Evolutionary conservation across 1,140 invertebrate genomes (phyloP).

Genomic region (Watersipora subatra): DNA sequence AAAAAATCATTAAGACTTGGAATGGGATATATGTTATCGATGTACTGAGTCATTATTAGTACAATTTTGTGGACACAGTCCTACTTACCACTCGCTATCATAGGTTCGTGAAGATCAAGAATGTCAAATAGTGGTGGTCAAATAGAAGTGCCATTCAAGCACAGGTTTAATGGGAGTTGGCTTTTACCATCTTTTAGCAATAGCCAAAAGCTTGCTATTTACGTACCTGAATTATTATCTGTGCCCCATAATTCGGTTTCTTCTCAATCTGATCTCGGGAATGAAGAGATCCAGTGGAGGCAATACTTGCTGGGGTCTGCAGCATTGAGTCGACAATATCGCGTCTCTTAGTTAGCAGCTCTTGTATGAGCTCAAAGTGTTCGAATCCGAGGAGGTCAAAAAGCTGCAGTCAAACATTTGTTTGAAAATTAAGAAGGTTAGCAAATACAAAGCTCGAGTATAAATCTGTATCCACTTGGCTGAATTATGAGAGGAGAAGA

Average conservation of each 20-base stretch:
- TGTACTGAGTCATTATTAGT: too few species aligned
- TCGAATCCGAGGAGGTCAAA: constrained; percentile 78
- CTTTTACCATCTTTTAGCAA: too few species aligned
- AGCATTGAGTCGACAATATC: constrained; percentile 10
- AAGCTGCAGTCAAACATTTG: constrained; percentile 41
- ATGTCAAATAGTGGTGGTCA: too few species aligned
- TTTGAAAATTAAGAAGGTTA: not conserved
- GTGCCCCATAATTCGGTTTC: constrained; percentile 50
- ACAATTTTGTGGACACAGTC: too few species aligned
- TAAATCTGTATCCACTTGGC: not conserved
- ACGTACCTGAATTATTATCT: constrained; percentile 63
- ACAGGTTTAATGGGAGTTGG: too few species aligned
- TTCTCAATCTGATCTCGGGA: constrained; percentile 2
- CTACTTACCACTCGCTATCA: too few species aligned
- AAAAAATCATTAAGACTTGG: too few species aligned
- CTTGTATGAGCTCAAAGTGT: constrained; percentile 67
- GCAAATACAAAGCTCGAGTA: not conserved
- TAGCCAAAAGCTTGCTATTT: too few species aligned
- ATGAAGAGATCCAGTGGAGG: not conserved
- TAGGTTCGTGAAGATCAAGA: too few species aligned
- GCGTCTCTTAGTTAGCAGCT: constrained; percentile 56
- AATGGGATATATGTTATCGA: too few species aligned
- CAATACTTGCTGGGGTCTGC: constrained; percentile 7
- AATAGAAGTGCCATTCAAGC: too few species aligned
- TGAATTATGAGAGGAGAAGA: constrained; percentile 7